Base-by-base conservation (phyloP, 2,888 invertebrate species). In the Cylloceria caligata region DNA sequence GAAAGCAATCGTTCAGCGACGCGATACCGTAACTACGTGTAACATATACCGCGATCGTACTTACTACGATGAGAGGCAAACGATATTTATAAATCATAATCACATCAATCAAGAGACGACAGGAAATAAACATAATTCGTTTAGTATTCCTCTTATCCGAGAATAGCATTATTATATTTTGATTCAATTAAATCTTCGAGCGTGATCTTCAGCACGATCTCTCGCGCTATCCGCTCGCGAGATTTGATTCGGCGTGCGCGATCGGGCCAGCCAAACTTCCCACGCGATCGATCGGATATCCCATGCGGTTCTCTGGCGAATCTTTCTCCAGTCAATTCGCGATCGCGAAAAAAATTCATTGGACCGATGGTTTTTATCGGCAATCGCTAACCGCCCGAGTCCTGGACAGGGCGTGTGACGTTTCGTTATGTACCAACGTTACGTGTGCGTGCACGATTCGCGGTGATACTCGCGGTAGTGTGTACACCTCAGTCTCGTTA, bases 1-100 rank as follows among this genome's bases (percentile, higher is more conserved):
- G 81, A 81, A 81, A 81, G 81, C 72, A 77, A 77, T 81, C 81
- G 73, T 73, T 73, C 77, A 81, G 47, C 73, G 73, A 42, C 49
- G 52, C 39, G 73, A 81, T 64, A 74, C 73, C 55, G 24, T 19
- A 73, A 68, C 76, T 62, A 39, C 67, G n/a, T 55, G 81, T 73
- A 64, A 69, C 55, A 77, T 81, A 75, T 30, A 49, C 9, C 4
- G 3, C 24, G 2, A 52, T 52, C 49, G 49, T 65, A 39, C 52
- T n/a, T 11, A 27, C 39, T 9, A 30, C 21, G n/a, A n/a, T n/a
- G n/a, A n/a, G n/a, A n/a, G n/a, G n/a, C n/a, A n/a, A n/a, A 39
- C n/a, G 36, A 47, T 71, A 27, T 47, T 49, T 21, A 30, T 81
- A 81, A 81, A 81, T 81, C 81, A 77, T 77, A 77, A 81, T 81